Conservation (phyloP, 2,888 invertebrate species). For the Tribolium freemani region DNA sequence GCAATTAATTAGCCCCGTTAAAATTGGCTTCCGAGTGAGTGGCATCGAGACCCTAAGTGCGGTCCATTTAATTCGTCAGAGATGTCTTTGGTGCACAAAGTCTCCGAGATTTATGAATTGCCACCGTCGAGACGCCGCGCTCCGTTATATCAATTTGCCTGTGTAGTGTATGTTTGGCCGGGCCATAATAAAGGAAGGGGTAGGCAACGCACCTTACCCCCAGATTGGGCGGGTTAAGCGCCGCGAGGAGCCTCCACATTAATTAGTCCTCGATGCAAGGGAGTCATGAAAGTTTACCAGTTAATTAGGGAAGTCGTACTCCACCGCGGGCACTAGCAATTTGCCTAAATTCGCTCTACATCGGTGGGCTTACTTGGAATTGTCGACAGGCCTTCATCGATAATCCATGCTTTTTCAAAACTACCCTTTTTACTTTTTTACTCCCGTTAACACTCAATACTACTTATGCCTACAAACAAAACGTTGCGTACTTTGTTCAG, state of each 20-base stretch:
- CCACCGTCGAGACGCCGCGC: constrained; percentile 45
- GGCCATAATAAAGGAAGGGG: constrained; percentile 45
- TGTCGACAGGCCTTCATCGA: constrained; percentile 12
- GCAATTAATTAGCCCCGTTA: constrained; percentile 56
- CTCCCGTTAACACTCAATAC: neutral
- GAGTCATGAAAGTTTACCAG: constrained; percentile 70
- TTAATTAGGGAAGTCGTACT: constrained; percentile 68
- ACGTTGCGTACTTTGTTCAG: no score
- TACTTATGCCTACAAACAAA: neutral
- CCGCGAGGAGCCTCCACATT: constrained; percentile 62
- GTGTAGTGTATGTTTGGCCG: constrained; percentile 46
- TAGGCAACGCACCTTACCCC: constrained; percentile 47
- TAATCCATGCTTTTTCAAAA: neutral
- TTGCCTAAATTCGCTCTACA: constrained; percentile 60
- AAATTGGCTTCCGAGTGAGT: constrained; percentile 51
- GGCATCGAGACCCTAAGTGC: constrained; percentile 50
- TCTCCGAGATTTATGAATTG: constrained; percentile 64
- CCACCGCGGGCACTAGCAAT: constrained; percentile 62
- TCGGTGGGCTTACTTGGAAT: constrained; percentile 30
- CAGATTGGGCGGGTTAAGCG: constrained; percentile 55
- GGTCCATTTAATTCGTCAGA: constrained; percentile 59
- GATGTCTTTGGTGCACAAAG: constrained; percentile 53
- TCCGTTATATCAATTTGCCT: constrained; percentile 60
- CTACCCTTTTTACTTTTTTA: neutral
- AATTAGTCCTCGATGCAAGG: constrained; percentile 68